Evolutionary conservation across 1,140 invertebrate species (phyloP).

Genomic region (Drosophila santomea): DNA sequence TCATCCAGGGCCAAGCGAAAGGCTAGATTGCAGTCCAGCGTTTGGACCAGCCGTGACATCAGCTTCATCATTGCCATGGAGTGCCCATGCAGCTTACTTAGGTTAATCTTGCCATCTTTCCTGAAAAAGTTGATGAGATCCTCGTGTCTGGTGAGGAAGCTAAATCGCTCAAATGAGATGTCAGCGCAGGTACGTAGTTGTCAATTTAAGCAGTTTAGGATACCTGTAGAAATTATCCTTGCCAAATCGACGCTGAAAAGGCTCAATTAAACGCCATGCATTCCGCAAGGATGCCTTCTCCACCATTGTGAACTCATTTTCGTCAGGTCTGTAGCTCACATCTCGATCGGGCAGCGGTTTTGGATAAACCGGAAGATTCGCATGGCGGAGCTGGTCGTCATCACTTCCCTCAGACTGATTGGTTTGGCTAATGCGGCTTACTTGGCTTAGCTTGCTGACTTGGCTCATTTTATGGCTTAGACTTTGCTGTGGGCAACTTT

Average conservation of each 20-base stretch:
- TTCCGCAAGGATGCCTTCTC: constrained; percentile 46
- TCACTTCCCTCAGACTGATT: neutral
- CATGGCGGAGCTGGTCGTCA: neutral
- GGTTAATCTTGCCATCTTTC: constrained; percentile 14
- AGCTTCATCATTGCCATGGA: constrained; percentile 43
- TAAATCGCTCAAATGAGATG: neutral
- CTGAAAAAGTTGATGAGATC: constrained; percentile 31
- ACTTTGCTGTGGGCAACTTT: too few relatives aligned
- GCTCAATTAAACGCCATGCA: constrained; percentile 48
- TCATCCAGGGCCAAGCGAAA: constrained; percentile 44
- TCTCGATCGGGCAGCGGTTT: constrained; percentile 31
- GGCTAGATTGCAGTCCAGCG: constrained; percentile 21
- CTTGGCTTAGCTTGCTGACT: neutral
- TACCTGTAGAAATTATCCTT: constrained; percentile 46
- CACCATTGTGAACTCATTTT: constrained; percentile 29
- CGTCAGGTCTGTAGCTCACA: constrained; percentile 14
- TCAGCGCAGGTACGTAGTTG: neutral
- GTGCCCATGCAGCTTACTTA: constrained; percentile 29
- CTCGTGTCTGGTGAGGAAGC: constrained; percentile 33
- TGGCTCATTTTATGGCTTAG: constrained; percentile 13
- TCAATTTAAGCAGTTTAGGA: neutral
- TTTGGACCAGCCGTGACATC: constrained; percentile 19
- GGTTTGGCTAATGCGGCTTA: constrained; percentile 2
- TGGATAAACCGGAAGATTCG: constrained; percentile 31
- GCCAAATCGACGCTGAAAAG: constrained; percentile 47